These are phyloP conservation scores for Charanyca ferruginea DNA, from an alignment of 2,888 invertebrate species.

Conservation along the genomic window DNA sequence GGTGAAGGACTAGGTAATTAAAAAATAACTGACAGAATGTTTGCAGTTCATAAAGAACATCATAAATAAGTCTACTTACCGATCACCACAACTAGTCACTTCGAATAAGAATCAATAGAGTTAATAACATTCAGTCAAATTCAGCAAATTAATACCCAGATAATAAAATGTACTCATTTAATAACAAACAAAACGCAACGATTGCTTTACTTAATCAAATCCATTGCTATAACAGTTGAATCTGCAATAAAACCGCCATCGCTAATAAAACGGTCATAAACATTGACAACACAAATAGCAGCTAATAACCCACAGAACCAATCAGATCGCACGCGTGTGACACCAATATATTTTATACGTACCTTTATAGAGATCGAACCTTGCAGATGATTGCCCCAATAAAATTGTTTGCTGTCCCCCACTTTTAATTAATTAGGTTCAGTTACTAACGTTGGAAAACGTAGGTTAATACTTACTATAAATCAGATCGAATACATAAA, in stretches of 20 bases:
- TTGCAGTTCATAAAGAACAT: neutral
- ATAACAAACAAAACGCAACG: constrained; percentile 80
- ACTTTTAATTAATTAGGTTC: constrained; percentile 79
- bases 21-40: neutral
- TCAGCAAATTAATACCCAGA: constrained; percentile 44
- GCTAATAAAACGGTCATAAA: constrained; percentile 88
- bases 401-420: constrained; percentile 85
- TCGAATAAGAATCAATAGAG: constrained; percentile 11
- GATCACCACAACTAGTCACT: neutral
- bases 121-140: constrained; percentile 5
- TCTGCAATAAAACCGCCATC: constrained; percentile 86
- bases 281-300: constrained; percentile 89
- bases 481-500: neutral
- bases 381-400: constrained; percentile 84
- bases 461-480: neutral
- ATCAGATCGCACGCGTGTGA: constrained; percentile 78
- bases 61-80: neutral
- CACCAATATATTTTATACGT: constrained; percentile 82
- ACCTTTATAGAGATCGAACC: constrained; percentile 74
- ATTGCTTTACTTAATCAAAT: constrained; percentile 88
- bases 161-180: constrained; percentile 74
- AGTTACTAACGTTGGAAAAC: constrained; percentile 48
- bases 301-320: constrained; percentile 86
- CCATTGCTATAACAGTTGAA: constrained; percentile 86
- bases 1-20: too few species aligned